These are phyloP conservation scores for Muschampia plurimacula DNA, from an alignment of 2,888 invertebrate species.

Conservation along the genomic window DNA sequence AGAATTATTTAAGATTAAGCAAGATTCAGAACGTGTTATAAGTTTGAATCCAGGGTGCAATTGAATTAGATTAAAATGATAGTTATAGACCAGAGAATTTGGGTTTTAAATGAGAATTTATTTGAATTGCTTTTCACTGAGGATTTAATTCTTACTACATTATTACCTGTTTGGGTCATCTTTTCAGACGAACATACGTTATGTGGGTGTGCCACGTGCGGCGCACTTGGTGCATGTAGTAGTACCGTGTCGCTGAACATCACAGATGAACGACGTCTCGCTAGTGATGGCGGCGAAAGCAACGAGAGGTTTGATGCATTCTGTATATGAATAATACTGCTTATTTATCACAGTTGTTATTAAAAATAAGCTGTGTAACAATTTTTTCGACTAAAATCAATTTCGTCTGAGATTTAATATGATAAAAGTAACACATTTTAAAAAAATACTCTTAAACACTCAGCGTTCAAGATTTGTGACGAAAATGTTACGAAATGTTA, in stretches of 20 bases:
- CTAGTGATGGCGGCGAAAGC: slow-evolving; percentile 90
- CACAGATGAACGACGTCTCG: slow-evolving; percentile 92
- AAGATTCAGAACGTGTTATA: slow-evolving; percentile 35
- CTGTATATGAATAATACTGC: slow-evolving; percentile 54
- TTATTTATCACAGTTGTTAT: neutral
- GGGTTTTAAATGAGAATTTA: slow-evolving; percentile 9
- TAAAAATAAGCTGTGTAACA: no score
- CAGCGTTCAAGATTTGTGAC: no score
- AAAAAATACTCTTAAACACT: no score
- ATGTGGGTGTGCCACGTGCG: slow-evolving; percentile 69
- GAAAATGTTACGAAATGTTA: no score
- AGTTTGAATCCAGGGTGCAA: slow-evolving; percentile 35
- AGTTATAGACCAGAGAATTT: slow-evolving; percentile 16
- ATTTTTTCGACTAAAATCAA: no score
- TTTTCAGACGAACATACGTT: slow-evolving; percentile 93
- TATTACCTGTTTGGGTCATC: slow-evolving; percentile 93
- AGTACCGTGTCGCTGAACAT: slow-evolving; percentile 96
- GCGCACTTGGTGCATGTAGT: slow-evolving; percentile 84
- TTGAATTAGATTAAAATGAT: slow-evolving; percentile 28
- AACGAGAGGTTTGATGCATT: slow-evolving; percentile 89
- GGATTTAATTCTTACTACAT: neutral
- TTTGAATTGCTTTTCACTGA: neutral
- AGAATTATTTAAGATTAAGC: slow-evolving; percentile 25
- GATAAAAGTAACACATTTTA: no score
- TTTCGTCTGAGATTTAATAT: no score